phyloP scores from a whole-genome alignment of 1,140 invertebrate species.

The Hesperophylax magnus region DNA sequence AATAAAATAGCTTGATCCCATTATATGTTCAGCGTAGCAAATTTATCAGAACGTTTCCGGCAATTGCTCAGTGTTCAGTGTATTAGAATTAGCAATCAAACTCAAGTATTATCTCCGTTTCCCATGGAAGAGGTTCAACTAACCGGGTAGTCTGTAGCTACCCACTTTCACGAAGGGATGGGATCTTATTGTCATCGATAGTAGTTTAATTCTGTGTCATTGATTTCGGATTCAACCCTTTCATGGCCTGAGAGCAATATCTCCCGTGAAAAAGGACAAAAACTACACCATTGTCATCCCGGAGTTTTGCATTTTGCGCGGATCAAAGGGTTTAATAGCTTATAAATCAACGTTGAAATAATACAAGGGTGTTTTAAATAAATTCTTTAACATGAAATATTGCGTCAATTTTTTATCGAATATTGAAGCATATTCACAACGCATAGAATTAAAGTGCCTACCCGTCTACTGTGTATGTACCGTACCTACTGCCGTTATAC shows the following conservation, averaged over 20 bases:
- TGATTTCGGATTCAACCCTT: conserved; percentile 56
- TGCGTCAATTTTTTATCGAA: conserved; percentile 13
- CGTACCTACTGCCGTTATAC: neutral
- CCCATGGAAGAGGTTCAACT: conserved; percentile 15
- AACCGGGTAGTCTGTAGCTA: neutral
- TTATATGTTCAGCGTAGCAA: too few relatives aligned
- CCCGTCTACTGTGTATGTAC: too few relatives aligned
- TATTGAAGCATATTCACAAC: neutral
- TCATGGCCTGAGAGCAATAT: conserved; percentile 42
- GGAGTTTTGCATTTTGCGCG: conserved; percentile 53
- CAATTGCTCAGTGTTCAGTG: too few relatives aligned
- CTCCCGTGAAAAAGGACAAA: conserved; percentile 39
- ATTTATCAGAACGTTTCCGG: too few relatives aligned
- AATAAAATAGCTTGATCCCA: too few relatives aligned
- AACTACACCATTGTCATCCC: conserved; percentile 47
- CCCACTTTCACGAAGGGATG: conserved; percentile 46
- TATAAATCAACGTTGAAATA: conserved; percentile 58
- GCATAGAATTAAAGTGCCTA: neutral
- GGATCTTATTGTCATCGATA: conserved; percentile 50
- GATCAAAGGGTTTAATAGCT: conserved; percentile 57
- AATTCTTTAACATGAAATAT: conserved; percentile 40
- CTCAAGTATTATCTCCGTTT: neutral
- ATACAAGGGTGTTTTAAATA: conserved; percentile 53
- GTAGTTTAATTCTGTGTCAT: conserved; percentile 58
- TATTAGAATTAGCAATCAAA: too few relatives aligned